These are phyloP conservation scores for Elegia similella DNA, from an alignment of 2,888 invertebrate genomes.

Conservation along the genomic window DNA sequence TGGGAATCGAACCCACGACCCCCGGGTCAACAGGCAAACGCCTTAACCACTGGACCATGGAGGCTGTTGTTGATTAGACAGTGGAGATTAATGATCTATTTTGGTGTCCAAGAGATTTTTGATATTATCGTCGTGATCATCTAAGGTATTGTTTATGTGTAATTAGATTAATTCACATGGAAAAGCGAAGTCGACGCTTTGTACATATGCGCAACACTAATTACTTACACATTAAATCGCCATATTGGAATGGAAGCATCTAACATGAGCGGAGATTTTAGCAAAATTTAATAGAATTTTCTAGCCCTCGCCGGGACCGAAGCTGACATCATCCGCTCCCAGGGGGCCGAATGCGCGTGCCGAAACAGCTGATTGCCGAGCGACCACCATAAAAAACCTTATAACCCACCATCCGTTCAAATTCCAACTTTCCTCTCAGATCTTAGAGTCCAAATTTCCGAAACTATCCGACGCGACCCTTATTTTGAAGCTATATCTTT, in stretches of 20 bases:
- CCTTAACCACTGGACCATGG: no score
- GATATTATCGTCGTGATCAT: no score
- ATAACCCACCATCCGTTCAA: constrained; percentile 38
- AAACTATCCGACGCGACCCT: constrained; percentile 46
- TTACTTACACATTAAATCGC: constrained; percentile 1
- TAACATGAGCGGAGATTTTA: constrained; percentile 36
- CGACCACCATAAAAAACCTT: constrained; percentile 72
- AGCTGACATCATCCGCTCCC: constrained; percentile 65
- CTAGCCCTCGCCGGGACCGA: constrained; percentile 39
- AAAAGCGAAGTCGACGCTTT: not conserved
- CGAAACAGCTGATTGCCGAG: constrained; percentile 77
- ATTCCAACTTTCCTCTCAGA: constrained; percentile 22
- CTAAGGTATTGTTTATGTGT: no score
- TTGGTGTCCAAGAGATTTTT: no score
- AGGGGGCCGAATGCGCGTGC: constrained; percentile 67
- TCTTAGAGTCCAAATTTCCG: constrained; percentile 26
- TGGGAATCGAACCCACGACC: no score
- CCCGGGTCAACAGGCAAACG: no score
- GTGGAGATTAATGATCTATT: no score
- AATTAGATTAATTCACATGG: no score
- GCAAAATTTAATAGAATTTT: constrained; percentile 61
- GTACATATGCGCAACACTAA: not conserved
- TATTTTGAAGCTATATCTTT: constrained; percentile 30
- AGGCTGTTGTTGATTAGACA: no score
- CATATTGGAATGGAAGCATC: constrained; percentile 8